A percentile compares a stretch with the other conserved stretches of the same genome.
phyloP scores from a whole-genome alignment of 2,888 invertebrate species.

The Drosophila ustulata region DNA sequence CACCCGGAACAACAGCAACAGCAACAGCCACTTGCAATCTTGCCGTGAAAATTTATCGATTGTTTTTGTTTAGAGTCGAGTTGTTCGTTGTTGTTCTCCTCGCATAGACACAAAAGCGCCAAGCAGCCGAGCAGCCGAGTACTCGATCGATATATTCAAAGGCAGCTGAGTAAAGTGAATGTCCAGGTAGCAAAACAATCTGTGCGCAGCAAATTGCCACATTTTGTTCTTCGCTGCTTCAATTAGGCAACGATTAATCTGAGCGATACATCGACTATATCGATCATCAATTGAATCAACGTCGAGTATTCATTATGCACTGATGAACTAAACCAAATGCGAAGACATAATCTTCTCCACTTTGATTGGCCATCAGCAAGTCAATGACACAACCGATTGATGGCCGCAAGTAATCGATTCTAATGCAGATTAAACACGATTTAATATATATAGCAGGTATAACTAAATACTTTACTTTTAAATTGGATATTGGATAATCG shows the following conservation, averaged over 20 bases:
- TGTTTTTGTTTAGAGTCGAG: slow-evolving; percentile 74
- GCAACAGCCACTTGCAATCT: slow-evolving; percentile 72
- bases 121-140: slow-evolving; percentile 37
- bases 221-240: slow-evolving; percentile 4
- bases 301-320: not conserved
- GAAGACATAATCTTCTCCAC: not conserved
- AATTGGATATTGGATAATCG: too few species aligned
- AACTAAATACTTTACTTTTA: not conserved
- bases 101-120: slow-evolving; percentile 84
- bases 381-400: slow-evolving; percentile 4
- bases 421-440: not conserved
- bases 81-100: slow-evolving; percentile 30
- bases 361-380: slow-evolving; percentile 1
- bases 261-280: slow-evolving; percentile 9
- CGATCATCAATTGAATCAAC: slow-evolving; percentile 14
- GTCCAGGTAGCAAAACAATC: slow-evolving; percentile 39
- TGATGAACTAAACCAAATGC: not conserved
- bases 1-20: slow-evolving; percentile 16
- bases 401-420: not conserved
- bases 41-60: slow-evolving; percentile 76
- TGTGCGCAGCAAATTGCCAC: slow-evolving; percentile 19
- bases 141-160: slow-evolving; percentile 18
- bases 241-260: slow-evolving; percentile 24
- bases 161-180: slow-evolving; percentile 21
- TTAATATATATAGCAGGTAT: too few species aligned